Percentiles rank a stretch among this genome's conserved stretches.
phyloP scores from a whole-genome alignment of 2,888 invertebrate species.

The Ennomos fuscantarius region DNA sequence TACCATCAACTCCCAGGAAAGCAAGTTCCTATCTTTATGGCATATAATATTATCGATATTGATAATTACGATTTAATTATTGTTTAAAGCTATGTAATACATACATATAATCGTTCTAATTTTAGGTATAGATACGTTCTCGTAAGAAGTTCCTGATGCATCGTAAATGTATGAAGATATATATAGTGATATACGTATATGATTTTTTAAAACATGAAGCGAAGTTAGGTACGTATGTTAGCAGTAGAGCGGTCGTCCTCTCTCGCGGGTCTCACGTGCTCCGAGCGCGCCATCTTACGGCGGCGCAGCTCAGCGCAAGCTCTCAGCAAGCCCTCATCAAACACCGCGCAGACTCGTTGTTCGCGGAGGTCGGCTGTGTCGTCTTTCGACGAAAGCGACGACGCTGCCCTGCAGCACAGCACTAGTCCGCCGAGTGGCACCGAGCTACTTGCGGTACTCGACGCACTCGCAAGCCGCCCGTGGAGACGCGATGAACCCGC shows the following conservation, averaged over 20 bases:
- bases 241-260: constrained; percentile 83
- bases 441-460: constrained; percentile 43
- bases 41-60: constrained; percentile 86
- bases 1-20: constrained; percentile 85
- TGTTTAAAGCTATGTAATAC: constrained; percentile 86
- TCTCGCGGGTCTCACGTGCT: constrained; percentile 64
- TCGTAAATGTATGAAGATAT: constrained; percentile 85
- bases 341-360: constrained; percentile 37
- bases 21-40: constrained; percentile 87
- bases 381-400: constrained; percentile 41
- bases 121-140: constrained; percentile 85
- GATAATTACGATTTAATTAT: constrained; percentile 86
- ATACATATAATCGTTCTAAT: constrained; percentile 86
- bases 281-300: constrained; percentile 2
- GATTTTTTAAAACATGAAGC: constrained; percentile 84
- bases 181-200: constrained; percentile 85
- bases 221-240: constrained; percentile 84
- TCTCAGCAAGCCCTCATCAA: constrained; percentile 4
- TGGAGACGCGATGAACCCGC: constrained; percentile 80
- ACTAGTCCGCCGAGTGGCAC: constrained; percentile 33
- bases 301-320: constrained; percentile 3
- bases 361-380: constrained; percentile 44
- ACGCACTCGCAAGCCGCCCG: constrained; percentile 60
- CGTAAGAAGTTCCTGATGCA: constrained; percentile 86
- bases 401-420: constrained; percentile 32